Percentiles rank a stretch among this genome's conserved stretches.
These are phyloP conservation scores for Drosophila neutralis DNA, from an alignment of 2,888 invertebrate genomes.

Conservation along the genomic window DNA sequence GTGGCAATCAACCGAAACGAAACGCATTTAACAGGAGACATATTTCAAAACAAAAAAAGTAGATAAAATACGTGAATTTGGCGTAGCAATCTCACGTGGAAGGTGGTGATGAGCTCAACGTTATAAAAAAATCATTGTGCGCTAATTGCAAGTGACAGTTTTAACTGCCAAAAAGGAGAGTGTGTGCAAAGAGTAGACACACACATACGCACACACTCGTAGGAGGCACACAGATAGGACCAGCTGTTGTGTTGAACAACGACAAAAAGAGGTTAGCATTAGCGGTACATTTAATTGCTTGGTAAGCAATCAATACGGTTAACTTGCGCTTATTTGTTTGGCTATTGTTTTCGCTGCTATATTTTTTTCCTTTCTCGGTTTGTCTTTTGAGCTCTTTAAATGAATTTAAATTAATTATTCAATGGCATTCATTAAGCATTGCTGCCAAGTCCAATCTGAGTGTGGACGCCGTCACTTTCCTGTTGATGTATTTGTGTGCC, in stretches of 20 bases:
- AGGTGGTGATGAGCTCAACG: conserved; percentile 20
- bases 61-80: conserved; percentile 5
- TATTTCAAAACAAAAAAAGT: conserved; percentile 21
- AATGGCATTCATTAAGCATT: conserved; percentile 37
- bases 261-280: conserved; percentile 50
- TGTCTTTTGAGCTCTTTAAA: conserved; percentile 19
- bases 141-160: conserved; percentile 54
- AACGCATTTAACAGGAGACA: conserved; percentile 61
- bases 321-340: conserved; percentile 47
- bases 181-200: conserved; percentile 24
- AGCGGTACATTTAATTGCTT: conserved; percentile 65
- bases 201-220: conserved; percentile 6
- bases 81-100: conserved; percentile 2
- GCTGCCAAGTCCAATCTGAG: conserved; percentile 28
- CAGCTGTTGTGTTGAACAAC: conserved; percentile 64
- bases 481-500: conserved; percentile 25
- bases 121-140: conserved; percentile 27
- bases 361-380: conserved; percentile 3
- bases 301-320: conserved; percentile 71
- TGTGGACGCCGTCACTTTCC: conserved; percentile 19
- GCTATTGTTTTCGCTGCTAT: conserved; percentile 17
- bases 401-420: conserved; percentile 42
- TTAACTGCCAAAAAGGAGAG: conserved; percentile 48
- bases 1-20: conserved; percentile 67
- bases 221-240: conserved; percentile 32